Evolutionary conservation across 1,140 invertebrate species (phyloP), one percentile per base, ranked within the genome.

Genomic region (Diabrotica undecimpunctata): DNA sequence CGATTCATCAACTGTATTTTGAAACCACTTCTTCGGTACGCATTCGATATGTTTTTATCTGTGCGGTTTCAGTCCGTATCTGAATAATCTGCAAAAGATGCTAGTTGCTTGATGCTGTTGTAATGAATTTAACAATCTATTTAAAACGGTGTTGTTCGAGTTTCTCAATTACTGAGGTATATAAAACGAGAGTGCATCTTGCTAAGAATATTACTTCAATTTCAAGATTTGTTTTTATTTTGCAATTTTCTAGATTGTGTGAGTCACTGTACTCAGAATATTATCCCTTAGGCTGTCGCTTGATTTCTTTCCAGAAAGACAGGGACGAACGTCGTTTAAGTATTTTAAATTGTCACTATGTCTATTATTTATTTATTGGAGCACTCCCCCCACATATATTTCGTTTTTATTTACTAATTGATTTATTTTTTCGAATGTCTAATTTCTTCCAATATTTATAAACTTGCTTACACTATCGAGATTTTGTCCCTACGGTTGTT

Each of bases 361-460:
- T n/a, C n/a, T n/a, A 25, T 25, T 4, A 25, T 4, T 25, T 25
- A 25, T 25, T 25, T 25, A 25, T 25, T 4, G 4, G 25, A 25
- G 25, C 25, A 25, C 25, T 25, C 4, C 25, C 25, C 25, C 4
- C 25, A n/a, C n/a, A n/a, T 25, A 25, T 25, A 25, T 25, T 25
- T 25, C 1, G 25, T 25, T 25, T 25, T 25, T 25, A 25, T 25
- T 25, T 25, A 25, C 4, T 25, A 25, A 25, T 25, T 25, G 25
- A 25, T 25, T 25, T 25, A 25, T 25, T 25, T 25, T 74, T 71
- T 74, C 62, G n/a, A n/a, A n/a, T n/a, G n/a, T n/a, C n/a, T n/a
- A n/a, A n/a, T n/a, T n/a, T n/a, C n/a, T n/a, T n/a, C n/a, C n/a
- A n/a, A n/a, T n/a, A n/a, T n/a, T n/a, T n/a, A n/a, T n/a, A n/a